These are phyloP conservation scores for Hippocampus barbouri DNA, from an alignment of 2,113 vertebrate species.

Conservation along the genomic window DNA sequence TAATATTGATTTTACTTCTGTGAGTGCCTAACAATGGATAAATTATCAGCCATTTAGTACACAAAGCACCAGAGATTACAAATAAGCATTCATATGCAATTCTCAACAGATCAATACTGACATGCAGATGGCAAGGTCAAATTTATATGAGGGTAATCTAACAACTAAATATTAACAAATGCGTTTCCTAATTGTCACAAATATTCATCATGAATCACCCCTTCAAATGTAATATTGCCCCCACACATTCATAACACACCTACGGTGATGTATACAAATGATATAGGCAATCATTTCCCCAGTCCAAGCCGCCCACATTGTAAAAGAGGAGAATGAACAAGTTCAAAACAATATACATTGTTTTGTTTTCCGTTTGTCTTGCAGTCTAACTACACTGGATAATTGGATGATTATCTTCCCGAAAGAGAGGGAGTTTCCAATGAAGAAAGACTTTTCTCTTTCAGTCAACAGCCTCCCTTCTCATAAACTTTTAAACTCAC, in stretches of 20 bases:
- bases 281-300: conserved; percentile 13
- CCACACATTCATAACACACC: not conserved
- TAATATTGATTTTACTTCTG: not conserved
- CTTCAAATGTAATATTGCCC: not conserved
- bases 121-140: not conserved
- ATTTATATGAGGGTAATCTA: not conserved
- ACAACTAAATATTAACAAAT: no score
- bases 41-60: not conserved
- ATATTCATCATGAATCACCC: not conserved
- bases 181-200: not conserved
- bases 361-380: no score
- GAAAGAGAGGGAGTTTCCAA: no score
- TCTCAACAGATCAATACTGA: not conserved
- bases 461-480: no score
- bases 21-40: not conserved
- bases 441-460: no score
- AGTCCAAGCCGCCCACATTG: conserved; percentile 35
- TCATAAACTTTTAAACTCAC: no score
- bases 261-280: conserved; percentile 4
- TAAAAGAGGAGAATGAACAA: conserved; percentile 19
- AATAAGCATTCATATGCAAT: not conserved
- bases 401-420: no score
- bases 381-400: no score
- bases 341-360: conserved; percentile 21
- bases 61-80: not conserved